These are phyloP conservation scores for Rhimphoctona megacephalus DNA, from an alignment of 2,888 invertebrate species.

Conservation along the genomic window DNA sequence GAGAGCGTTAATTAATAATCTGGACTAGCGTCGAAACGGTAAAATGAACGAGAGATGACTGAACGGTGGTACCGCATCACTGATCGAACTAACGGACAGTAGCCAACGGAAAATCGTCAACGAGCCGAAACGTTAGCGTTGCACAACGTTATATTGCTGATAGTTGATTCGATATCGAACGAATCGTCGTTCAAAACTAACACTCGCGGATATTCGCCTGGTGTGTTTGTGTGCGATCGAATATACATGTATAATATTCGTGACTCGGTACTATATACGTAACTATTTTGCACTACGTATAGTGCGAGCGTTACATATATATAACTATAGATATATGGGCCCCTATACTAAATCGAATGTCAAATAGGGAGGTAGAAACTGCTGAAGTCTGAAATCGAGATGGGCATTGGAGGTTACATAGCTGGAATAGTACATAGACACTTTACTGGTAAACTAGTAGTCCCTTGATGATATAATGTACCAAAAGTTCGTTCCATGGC, in stretches of 20 bases:
- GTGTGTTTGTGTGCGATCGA: constrained; percentile 4
- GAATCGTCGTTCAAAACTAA: constrained; percentile 53
- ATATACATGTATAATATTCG: constrained; percentile 10
- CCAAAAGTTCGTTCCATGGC: background rate
- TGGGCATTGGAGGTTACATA: constrained; percentile 35
- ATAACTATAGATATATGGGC: background rate
- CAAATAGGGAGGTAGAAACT: constrained; percentile 53
- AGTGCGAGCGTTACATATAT: background rate
- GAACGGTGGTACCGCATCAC: constrained; percentile 28
- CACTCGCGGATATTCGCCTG: constrained; percentile 40
- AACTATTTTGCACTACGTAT: constrained; percentile 33
- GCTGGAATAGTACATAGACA: constrained; percentile 31
- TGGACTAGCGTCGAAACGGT: constrained; percentile 55
- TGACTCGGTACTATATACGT: constrained; percentile 5
- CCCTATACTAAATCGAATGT: constrained; percentile 23
- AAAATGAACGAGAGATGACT: constrained; percentile 36
- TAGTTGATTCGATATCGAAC: constrained; percentile 62
- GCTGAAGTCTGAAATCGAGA: constrained; percentile 60
- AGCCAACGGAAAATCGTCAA: constrained; percentile 62
- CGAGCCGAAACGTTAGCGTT: constrained; percentile 62
- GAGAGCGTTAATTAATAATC: constrained; percentile 66
- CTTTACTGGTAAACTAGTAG: background rate
- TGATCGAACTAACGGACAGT: constrained; percentile 52
- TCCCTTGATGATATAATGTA: constrained; percentile 32
- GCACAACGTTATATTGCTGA: constrained; percentile 58